phyloP scores from a whole-genome alignment of 2,113 vertebrate species.

The Xiphophorus maculatus region DNA sequence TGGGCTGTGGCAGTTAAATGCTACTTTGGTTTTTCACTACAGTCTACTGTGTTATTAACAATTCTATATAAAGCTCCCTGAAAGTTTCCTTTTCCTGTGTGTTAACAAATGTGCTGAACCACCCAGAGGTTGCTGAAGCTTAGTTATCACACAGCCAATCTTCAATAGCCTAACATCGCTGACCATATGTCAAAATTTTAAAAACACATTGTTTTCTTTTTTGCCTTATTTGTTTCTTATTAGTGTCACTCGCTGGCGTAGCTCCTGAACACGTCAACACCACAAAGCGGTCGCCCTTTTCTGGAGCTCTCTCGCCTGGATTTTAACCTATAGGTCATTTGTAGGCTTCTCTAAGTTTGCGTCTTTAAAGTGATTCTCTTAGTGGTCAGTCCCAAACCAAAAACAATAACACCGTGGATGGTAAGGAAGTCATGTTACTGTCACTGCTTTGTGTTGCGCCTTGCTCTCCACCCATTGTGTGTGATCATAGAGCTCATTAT shows the following conservation, averaged over 20 bases:
- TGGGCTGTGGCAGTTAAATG: slow-evolving; percentile 71
- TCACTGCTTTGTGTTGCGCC: slow-evolving; percentile 45
- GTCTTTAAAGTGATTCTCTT: slow-evolving; percentile 20
- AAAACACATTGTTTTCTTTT: slow-evolving; percentile 66
- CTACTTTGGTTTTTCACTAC: slow-evolving; percentile 75
- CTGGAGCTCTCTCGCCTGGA: slow-evolving; percentile 39
- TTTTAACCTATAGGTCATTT: slow-evolving; percentile 43
- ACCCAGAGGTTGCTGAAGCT: slow-evolving; percentile 26
- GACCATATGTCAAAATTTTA: slow-evolving; percentile 64
- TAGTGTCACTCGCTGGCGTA: slow-evolving; percentile 61
- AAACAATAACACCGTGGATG: slow-evolving; percentile 15
- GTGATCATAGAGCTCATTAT: slow-evolving; percentile 64
- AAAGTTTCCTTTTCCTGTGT: slow-evolving; percentile 73
- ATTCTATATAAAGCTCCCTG: slow-evolving; percentile 78
- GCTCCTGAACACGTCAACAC: slow-evolving; percentile 64
- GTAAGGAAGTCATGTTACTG: slow-evolving; percentile 28
- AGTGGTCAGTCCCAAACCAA: slow-evolving; percentile 14
- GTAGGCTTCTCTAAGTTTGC: slow-evolving; percentile 20
- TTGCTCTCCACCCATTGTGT: slow-evolving; percentile 49
- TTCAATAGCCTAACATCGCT: slow-evolving; percentile 39
- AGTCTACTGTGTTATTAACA: slow-evolving; percentile 79
- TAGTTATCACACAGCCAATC: slow-evolving; percentile 40
- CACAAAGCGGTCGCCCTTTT: slow-evolving; percentile 59
- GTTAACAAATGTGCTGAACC: slow-evolving; percentile 58
- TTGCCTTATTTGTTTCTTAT: slow-evolving; percentile 65